Percentiles rank a stretch among this genome's conserved stretches.
phyloP scores from a whole-genome alignment of 2,797 vertebrate species.

The Coreius guichenoti region DNA sequence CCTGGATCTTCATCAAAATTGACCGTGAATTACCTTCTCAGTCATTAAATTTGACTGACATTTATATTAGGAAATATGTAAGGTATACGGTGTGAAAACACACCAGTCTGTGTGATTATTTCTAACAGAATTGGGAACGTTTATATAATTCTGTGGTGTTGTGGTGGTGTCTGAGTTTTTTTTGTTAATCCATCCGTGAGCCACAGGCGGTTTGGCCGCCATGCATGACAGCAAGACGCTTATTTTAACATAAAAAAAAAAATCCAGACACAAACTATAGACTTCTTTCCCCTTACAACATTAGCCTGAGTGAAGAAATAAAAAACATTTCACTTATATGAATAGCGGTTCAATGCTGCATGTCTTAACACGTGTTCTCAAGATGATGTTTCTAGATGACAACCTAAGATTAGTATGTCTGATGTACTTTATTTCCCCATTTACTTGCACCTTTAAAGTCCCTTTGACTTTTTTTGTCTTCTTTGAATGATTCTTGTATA shows the following conservation, averaged over 20 bases:
- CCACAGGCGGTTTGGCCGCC: constrained; percentile 52
- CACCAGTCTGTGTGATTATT: constrained; percentile 41
- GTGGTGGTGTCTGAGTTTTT: constrained; percentile 57
- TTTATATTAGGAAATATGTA: constrained; percentile 10
- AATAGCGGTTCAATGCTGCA: constrained; percentile 34
- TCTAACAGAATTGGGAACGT: constrained; percentile 56
- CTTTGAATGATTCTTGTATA: constrained; percentile 5
- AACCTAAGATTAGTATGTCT: constrained; percentile 58
- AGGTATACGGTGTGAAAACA: constrained; percentile 2
- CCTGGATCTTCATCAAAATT: background rate
- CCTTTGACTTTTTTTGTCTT: background rate
- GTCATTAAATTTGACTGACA: background rate
- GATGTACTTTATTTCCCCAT: constrained; percentile 34
- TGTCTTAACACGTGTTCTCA: constrained; percentile 47
- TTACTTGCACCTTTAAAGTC: constrained; percentile 4
- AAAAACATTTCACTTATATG: constrained; percentile 26
- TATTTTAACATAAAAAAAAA: constrained; percentile 59
- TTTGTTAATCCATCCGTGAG: constrained; percentile 58
- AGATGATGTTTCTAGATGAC: constrained; percentile 27
- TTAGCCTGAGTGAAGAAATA: constrained; percentile 45
- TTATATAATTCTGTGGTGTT: constrained; percentile 56
- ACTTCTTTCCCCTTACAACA: constrained; percentile 33
- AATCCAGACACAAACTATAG: constrained; percentile 64
- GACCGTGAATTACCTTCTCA: background rate
- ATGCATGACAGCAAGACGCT: constrained; percentile 27